Percentiles rank a stretch among this genome's conserved stretches.
phyloP scores from a whole-genome alignment of 1,140 invertebrate genomes.

The Listronotus oregonensis region DNA sequence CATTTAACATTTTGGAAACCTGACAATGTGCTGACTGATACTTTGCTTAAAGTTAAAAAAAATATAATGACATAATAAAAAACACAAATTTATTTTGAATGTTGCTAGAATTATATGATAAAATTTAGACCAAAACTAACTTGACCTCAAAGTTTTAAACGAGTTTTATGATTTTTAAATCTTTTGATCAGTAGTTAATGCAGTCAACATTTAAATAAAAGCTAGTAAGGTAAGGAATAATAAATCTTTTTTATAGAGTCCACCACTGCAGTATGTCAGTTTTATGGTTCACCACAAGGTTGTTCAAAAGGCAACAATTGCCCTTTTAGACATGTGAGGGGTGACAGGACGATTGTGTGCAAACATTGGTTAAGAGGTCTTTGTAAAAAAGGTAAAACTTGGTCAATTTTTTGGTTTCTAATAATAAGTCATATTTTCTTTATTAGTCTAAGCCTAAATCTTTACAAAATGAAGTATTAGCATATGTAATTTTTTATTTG shows the following conservation, averaged over 20 bases:
- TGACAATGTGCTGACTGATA: no score
- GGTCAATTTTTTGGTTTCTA: no score
- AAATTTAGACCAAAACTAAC: no score
- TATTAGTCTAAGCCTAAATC: not conserved
- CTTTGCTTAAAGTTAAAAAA: no score
- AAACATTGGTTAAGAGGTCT: slow-evolving; percentile 99
- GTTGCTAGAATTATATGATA: no score
- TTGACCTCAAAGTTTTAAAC: no score
- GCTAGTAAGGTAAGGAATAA: slow-evolving; percentile 25
- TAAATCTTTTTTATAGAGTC: slow-evolving; percentile 75
- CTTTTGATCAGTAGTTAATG: no score
- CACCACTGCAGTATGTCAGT: slow-evolving; percentile 94
- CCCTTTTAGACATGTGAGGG: slow-evolving; percentile 95
- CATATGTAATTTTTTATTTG: not conserved
- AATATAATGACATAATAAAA: no score
- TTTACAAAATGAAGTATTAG: not conserved
- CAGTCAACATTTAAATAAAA: no score
- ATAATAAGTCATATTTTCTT: not conserved
- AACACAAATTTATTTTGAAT: no score
- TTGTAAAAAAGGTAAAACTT: slow-evolving; percentile 84
- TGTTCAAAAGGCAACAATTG: slow-evolving; percentile 91
- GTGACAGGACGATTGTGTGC: slow-evolving; percentile 98
- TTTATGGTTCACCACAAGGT: slow-evolving; percentile 74
- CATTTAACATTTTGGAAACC: no score
- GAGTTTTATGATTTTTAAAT: no score